Evolutionary conservation across 2,113 vertebrate genomes (phyloP).

Genomic region (Brachionichthys hirsutus): DNA sequence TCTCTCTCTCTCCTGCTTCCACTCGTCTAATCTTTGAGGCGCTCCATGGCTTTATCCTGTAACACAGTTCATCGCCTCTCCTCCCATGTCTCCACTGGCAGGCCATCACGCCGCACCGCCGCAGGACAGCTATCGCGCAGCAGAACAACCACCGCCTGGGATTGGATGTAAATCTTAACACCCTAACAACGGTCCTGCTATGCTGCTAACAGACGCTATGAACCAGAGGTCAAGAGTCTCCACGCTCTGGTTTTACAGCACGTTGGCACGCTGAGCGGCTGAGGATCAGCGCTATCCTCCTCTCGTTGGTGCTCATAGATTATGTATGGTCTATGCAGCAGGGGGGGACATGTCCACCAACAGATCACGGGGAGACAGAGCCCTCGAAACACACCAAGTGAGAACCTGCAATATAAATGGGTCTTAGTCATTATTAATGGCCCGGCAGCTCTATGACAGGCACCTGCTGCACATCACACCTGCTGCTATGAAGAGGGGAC

Average conservation of each 20-base stretch:
- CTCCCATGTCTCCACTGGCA: slow-evolving; percentile 33
- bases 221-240: too few species aligned
- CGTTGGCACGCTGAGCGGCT: slow-evolving; percentile 7
- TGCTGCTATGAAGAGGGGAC: slow-evolving; percentile 9
- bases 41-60: slow-evolving; percentile 26
- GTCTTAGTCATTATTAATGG: slow-evolving; percentile 48
- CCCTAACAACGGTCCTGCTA: too few species aligned
- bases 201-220: too few species aligned
- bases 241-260: not conserved
- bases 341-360: slow-evolving; percentile 28
- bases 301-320: slow-evolving; percentile 54
- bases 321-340: slow-evolving; percentile 58
- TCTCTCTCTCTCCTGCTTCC: slow-evolving; percentile 16
- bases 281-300: slow-evolving; percentile 32
- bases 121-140: slow-evolving; percentile 21
- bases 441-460: slow-evolving; percentile 16
- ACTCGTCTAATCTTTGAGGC: slow-evolving; percentile 34
- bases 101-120: slow-evolving; percentile 51
- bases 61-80: slow-evolving; percentile 41
- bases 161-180: too few species aligned
- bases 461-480: slow-evolving; percentile 8
- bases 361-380: slow-evolving; percentile 36
- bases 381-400: slow-evolving; percentile 20
- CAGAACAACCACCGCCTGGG: slow-evolving; percentile 8
- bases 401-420: slow-evolving; percentile 35